These are phyloP conservation scores for Phytoseiulus persimilis DNA, from an alignment of 2,888 invertebrate species.

Conservation along the genomic window DNA sequence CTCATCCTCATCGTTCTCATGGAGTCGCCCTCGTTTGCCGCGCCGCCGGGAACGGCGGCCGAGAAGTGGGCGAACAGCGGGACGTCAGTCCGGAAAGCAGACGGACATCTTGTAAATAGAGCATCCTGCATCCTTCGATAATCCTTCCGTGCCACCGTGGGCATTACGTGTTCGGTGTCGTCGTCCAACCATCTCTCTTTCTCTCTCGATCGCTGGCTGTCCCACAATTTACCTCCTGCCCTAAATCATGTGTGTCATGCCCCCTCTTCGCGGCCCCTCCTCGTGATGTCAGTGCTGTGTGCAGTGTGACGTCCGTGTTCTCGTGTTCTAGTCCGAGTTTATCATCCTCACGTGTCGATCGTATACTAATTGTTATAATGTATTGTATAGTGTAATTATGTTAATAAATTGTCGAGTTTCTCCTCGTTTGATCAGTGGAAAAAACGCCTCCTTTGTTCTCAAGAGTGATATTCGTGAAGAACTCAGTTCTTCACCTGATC, in stretches of 20 bases:
- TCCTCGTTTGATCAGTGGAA: not conserved
- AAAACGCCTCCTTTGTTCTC: not conserved
- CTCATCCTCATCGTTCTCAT: not conserved
- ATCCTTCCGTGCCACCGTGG: not conserved
- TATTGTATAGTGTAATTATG: not conserved
- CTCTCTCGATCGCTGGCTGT: not conserved
- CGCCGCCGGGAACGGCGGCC: not conserved
- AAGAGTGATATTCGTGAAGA: too few relatives aligned
- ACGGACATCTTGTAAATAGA: not conserved
- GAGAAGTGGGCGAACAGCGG: not conserved
- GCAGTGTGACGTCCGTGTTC: not conserved
- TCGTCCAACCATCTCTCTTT: not conserved
- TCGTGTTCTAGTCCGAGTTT: not conserved
- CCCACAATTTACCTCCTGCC: not conserved
- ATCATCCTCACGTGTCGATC: not conserved
- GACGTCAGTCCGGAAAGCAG: not conserved
- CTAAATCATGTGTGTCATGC: not conserved
- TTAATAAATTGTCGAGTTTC: not conserved
- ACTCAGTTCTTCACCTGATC: too few relatives aligned
- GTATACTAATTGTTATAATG: not conserved
- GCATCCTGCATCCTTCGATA: not conserved
- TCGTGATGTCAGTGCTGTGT: constrained; percentile 5
- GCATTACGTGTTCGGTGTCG: not conserved
- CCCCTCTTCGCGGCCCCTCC: not conserved
- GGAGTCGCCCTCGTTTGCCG: not conserved